Conservation (phyloP, 2,888 invertebrate genomes). For the Eupithecia abbreviata region DNA sequence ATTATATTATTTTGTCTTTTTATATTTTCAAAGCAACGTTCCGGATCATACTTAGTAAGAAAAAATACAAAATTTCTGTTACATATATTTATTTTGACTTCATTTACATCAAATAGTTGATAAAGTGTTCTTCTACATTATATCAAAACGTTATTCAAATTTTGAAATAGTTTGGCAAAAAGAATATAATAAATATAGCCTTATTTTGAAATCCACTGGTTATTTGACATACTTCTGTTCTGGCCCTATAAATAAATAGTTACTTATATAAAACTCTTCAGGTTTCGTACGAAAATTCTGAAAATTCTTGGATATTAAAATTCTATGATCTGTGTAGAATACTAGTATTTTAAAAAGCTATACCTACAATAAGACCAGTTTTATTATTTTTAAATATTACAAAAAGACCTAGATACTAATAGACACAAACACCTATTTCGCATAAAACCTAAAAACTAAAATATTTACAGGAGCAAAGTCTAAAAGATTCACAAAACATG, state of each 20-base stretch:
- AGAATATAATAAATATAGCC: background rate
- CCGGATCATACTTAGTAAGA: background rate
- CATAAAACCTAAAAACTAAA: conserved; percentile 21
- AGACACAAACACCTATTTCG: conserved; percentile 13
- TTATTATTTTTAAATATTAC: conserved; percentile 3
- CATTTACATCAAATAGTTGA: conserved; percentile 57
- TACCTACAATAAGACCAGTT: background rate
- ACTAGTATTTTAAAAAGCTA: background rate
- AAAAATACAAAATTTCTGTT: conserved; percentile 32
- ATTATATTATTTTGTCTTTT: background rate
- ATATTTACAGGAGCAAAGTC: conserved; percentile 38
- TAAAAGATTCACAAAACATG: conserved; percentile 39
- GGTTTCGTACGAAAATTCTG: background rate
- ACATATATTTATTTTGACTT: conserved; percentile 76
- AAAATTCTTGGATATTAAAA: background rate
- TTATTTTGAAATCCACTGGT: background rate
- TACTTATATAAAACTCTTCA: background rate
- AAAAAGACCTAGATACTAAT: background rate
- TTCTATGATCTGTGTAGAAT: background rate
- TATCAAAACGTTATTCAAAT: background rate
- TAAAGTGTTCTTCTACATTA: conserved; percentile 6
- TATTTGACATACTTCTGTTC: background rate
- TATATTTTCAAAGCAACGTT: background rate
- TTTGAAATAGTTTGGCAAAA: background rate
- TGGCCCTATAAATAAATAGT: too few relatives aligned